phyloP scores from a whole-genome alignment of 2,888 invertebrate species.

The Lasioglossum malachurum region DNA sequence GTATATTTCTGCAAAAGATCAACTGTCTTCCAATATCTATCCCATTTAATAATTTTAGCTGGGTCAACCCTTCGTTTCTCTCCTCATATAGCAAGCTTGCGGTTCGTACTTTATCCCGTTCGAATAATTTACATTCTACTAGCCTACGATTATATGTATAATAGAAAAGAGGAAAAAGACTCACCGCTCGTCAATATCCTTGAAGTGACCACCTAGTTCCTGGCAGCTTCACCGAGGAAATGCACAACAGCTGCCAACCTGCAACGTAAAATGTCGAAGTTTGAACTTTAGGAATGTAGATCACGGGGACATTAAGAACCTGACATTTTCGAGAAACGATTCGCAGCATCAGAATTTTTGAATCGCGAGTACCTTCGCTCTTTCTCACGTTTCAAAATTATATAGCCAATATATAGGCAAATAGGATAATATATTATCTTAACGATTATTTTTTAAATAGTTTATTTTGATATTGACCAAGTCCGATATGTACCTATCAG shows the following conservation, averaged over 20 bases:
- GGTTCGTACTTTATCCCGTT: not conserved
- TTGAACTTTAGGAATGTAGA: constrained; percentile 66
- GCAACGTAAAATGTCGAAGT: constrained; percentile 68
- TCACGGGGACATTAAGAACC: not conserved
- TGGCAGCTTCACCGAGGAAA: not conserved
- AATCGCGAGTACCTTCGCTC: not conserved
- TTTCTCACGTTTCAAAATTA: not conserved
- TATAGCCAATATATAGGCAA: too few species aligned
- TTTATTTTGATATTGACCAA: not conserved
- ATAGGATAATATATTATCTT: too few species aligned
- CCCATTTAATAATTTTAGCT: not conserved
- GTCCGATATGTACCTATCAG: not conserved
- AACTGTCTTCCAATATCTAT: not conserved
- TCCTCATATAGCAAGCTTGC: not conserved
- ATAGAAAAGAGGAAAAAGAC: not conserved
- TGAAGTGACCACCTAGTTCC: not conserved
- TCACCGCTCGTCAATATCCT: constrained; percentile 26
- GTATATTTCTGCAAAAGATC: constrained; percentile 67
- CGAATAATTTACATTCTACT: not conserved
- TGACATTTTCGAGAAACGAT: constrained; percentile 15
- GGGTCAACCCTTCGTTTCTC: not conserved
- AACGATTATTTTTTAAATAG: not conserved
- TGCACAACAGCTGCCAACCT: constrained; percentile 11
- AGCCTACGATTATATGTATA: not conserved
- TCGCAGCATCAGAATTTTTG: not conserved